Evolutionary conservation across 1,140 invertebrate genomes (phyloP), one percentile per base, ranked within the genome.

Genomic region (Idris sp.): DNA sequence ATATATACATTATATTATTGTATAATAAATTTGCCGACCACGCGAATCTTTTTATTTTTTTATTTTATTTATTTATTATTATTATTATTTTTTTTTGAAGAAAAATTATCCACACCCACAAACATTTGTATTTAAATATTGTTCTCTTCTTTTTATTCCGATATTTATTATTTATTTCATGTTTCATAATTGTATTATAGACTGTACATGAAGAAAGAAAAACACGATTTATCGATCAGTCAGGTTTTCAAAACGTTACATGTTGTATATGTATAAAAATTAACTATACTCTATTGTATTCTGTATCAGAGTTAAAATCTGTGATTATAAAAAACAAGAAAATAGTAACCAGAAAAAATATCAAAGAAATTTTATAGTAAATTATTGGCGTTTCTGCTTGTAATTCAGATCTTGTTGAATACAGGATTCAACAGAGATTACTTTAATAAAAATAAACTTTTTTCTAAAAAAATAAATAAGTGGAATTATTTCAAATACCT

Each of bases 271-370:
- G 67, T 61, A 71, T 36, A 41, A 71, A 53, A 28, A 38, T 51
- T 68, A 8, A 58, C 38, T 58, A 19, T 31, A 22, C 8, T 62
- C 73, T 77, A 68, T 58, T 67, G 64, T 68, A 62, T 78, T 79
- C 72, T 83, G 76, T 78, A 81, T 77, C 30, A 64, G 77, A 78
- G 77, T 74, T 6, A 36, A 51, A 64, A 46, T 58, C 67, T 74
- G 76, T 68, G 58, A 76, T 75, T n/a, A n/a, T n/a, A n/a, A n/a
- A n/a, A n/a, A n/a, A n/a, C n/a, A n/a, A n/a, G n/a, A n/a, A n/a
- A n/a, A n/a, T n/a, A n/a, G n/a, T n/a, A n/a, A n/a, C n/a, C n/a
- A 53, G 46, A 10, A 46, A 51, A 51, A 9, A 59, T n/a, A n/a
- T n/a, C 31, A 28, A 46, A 22, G 11, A 2, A 38, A 59, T 56